Evolutionary conservation across 2,113 vertebrate genomes (phyloP).

Genomic region (Cololabis saira): DNA sequence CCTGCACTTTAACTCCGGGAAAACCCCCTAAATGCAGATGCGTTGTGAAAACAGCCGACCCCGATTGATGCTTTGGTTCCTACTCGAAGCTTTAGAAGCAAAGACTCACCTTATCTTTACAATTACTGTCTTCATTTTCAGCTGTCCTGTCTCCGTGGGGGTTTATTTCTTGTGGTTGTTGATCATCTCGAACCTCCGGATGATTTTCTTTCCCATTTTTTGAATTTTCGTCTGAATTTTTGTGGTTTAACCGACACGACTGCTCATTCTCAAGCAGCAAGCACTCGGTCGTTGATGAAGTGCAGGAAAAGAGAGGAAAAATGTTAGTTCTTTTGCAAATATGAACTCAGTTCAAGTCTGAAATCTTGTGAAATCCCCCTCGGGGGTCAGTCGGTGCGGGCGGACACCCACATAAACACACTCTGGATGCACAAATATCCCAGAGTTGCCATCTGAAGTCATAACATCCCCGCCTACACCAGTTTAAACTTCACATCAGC

Average conservation of each 20-base stretch:
- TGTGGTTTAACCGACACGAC: not conserved
- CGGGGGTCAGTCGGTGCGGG: no score
- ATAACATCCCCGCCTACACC: no score
- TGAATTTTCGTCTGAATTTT: not conserved
- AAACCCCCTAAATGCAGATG: conserved; percentile 34
- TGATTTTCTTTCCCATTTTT: conserved; percentile 2
- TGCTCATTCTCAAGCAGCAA: not conserved
- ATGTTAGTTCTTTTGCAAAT: not conserved
- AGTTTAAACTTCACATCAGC: no score
- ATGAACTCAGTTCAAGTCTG: not conserved
- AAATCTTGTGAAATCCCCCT: not conserved
- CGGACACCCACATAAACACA: no score
- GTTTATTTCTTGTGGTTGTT: conserved; percentile 41
- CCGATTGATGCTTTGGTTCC: no score
- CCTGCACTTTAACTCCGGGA: conserved; percentile 73
- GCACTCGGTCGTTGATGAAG: not conserved
- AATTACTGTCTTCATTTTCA: conserved; percentile 5
- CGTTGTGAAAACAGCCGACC: no score
- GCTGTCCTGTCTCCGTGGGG: conserved; percentile 10
- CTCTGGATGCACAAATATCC: no score
- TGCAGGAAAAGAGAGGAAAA: not conserved
- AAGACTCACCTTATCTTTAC: not conserved
- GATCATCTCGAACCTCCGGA: conserved; percentile 56
- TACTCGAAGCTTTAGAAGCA: not conserved
- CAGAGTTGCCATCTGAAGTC: no score